A percentile compares a stretch with the other conserved stretches of the same genome.
Evolutionary conservation across 2,888 invertebrate species (phyloP).

Genomic region (Megastigmus dorsalis): DNA sequence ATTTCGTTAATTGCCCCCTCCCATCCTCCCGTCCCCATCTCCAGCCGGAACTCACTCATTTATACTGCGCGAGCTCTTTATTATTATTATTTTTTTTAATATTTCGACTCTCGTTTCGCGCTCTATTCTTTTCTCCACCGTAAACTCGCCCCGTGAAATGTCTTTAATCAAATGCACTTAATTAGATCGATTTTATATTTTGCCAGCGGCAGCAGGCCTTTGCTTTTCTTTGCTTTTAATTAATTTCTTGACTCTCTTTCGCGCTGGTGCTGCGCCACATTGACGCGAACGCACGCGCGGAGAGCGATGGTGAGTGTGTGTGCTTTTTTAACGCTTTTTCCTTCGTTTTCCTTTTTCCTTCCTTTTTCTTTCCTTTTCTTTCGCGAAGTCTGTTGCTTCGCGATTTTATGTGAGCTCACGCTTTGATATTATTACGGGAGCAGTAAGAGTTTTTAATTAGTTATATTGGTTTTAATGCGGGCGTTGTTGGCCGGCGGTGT

Average conservation of each 20-base stretch:
- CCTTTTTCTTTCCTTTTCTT: not conserved
- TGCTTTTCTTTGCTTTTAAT: not conserved
- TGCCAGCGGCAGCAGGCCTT: not conserved
- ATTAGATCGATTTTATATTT: conserved; percentile 30
- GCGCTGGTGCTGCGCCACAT: not conserved
- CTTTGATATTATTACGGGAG: too few relatives aligned
- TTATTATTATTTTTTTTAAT: not conserved
- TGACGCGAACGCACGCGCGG: too few relatives aligned
- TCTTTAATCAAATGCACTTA: conserved; percentile 9
- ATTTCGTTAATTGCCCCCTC: conserved; percentile 29
- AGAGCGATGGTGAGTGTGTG: not conserved
- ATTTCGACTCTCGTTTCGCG: not conserved
- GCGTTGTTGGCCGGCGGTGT: too few relatives aligned
- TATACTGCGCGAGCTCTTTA: too few relatives aligned
- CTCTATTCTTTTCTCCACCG: not conserved
- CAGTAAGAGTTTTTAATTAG: too few relatives aligned
- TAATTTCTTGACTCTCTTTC: conserved; percentile 22
- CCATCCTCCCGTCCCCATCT: not conserved
- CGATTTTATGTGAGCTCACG: too few relatives aligned
- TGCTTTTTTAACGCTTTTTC: not conserved
- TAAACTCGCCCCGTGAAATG: too few relatives aligned
- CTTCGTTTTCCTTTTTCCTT: not conserved
- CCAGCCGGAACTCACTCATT: too few relatives aligned
- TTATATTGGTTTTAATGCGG: too few relatives aligned
- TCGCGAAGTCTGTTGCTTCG: too few relatives aligned